Conservation (phyloP, 2,113 vertebrate genomes). For the Uria lomvia region DNA sequence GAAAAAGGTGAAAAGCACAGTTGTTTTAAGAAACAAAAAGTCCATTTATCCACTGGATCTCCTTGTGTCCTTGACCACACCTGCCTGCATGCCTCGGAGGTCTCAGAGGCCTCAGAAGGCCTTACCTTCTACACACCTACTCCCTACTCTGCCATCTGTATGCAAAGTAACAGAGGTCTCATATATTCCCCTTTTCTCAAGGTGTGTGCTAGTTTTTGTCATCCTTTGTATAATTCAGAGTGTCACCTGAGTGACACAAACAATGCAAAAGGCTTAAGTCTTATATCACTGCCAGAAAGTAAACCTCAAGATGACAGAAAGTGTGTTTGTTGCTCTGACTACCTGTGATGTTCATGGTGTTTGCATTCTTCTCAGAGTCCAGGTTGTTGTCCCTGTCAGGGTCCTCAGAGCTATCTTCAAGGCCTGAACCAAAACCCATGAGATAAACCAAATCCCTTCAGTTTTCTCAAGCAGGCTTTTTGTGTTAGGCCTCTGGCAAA, state of each 20-base stretch:
- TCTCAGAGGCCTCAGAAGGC: not conserved
- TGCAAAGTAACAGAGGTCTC: not conserved
- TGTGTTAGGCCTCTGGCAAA: not conserved
- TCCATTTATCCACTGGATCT: not conserved
- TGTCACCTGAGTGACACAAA: not conserved
- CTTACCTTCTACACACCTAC: not conserved
- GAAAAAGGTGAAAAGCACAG: not conserved
- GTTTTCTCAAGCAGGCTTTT: not conserved
- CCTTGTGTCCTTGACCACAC: not conserved
- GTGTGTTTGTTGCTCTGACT: not conserved
- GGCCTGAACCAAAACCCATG: not conserved
- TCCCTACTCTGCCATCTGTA: not conserved
- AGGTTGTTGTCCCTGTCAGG: not conserved
- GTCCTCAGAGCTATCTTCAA: not conserved
- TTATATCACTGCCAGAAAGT: not conserved
- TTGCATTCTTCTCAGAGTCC: not conserved
- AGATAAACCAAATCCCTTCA: not conserved
- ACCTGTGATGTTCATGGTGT: not conserved
- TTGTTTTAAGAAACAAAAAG: not conserved
- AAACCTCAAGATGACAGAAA: not conserved
- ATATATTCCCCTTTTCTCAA: not conserved
- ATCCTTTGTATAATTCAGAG: not conserved
- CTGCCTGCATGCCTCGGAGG: not conserved
- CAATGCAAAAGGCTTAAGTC: not conserved
- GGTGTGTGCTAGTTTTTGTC: not conserved